Evolutionary conservation across 2,113 vertebrate species (phyloP).

Genomic region (Python bivittatus): DNA sequence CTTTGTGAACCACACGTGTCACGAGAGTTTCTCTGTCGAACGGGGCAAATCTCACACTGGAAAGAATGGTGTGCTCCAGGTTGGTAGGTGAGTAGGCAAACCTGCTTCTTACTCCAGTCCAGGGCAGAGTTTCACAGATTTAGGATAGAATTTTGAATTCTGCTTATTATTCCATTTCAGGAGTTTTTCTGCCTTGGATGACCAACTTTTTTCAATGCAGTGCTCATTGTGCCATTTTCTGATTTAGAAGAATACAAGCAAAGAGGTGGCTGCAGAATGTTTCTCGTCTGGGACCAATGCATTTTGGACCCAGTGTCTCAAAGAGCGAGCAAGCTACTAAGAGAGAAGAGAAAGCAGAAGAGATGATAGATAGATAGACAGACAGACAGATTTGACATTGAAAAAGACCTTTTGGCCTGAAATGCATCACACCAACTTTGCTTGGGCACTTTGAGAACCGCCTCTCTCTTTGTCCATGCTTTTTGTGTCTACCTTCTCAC

Average conservation of each 20-base stretch:
- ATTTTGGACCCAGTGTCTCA: neutral
- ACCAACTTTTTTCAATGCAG: neutral
- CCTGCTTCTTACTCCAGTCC: neutral
- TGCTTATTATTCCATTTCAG: neutral
- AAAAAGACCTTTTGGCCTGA: neutral
- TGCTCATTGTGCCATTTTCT: neutral
- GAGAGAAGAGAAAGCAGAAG: neutral
- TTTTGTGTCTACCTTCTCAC: neutral
- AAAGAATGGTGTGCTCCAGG: neutral
- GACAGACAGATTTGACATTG: neutral
- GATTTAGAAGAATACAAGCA: neutral
- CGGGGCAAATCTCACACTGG: too few species aligned
- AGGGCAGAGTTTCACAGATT: neutral
- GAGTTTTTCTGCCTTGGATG: neutral
- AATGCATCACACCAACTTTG: neutral
- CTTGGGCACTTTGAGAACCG: neutral
- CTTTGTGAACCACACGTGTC: too few species aligned
- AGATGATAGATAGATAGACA: too few species aligned
- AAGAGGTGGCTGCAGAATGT: neutral
- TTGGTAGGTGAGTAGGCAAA: neutral
- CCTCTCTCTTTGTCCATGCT: neutral
- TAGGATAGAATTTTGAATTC: neutral
- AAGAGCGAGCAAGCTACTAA: neutral
- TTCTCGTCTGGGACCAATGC: neutral
- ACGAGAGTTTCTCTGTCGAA: too few species aligned